Base-by-base conservation (phyloP, 2,113 vertebrate genomes). In the Aspidoscelis tigris region DNA sequence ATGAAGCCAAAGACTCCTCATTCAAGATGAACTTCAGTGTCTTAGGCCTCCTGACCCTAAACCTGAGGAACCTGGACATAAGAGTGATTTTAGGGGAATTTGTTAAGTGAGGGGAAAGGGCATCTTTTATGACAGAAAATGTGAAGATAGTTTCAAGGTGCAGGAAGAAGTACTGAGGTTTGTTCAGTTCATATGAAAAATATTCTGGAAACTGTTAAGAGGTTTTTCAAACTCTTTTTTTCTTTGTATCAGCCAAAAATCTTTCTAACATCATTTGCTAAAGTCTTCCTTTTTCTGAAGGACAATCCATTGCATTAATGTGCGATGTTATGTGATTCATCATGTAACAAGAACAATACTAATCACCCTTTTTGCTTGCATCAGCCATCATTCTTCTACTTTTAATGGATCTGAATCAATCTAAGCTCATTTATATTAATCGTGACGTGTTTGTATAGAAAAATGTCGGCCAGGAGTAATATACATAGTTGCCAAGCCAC, bases 371-470 rank as follows among this genome's bases (percentile, higher is more conserved):
- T 93, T 92, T 90, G 82, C 78, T 95, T 92, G 88, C 95, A 93
- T 94, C 89, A 81, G 80, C 92, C 96, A 97, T 97, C 95, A 93
- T 89, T 97, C 96, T 97, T 96, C 91, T 58, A 86, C 86, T 93
- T 72, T 90, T 91, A 83, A 86, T 91, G 89, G 95, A 97, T 96
- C 96, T 94, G 95, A 95, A 97, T 95, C 94, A 95, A 96, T 96
- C 96, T 95, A 84, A 91, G 80, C 93, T 96, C 96, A 87, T 98
- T 97, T 97, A 95, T 98, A 97, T 96, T 96, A 97, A 96, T 95
- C 82, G 69, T 92, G 89, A 93, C 90, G 91, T 96, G 94, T 96
- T 97, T 96, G 75, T 88, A 88, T 6, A 87, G 84, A 86, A 92
- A 92, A 88, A 90, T 89, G 7, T 26, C 86, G 85, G 77, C 47